A percentile compares a stretch with the other conserved stretches of the same genome.
Conservation (phyloP, 2,888 invertebrate species). For the Scaptomyza caliginosa region DNA sequence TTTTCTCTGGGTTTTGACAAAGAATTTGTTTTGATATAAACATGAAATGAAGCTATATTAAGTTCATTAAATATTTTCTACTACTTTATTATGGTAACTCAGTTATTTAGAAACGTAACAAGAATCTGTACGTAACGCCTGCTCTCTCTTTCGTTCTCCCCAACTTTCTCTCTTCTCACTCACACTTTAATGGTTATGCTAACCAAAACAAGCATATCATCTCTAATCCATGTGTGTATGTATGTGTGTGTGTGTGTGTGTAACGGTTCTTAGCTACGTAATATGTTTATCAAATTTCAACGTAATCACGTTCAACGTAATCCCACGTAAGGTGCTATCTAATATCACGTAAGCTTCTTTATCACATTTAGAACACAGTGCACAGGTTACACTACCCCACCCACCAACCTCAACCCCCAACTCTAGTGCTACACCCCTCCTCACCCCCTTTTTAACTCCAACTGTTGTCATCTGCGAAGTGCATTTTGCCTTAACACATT, state of each 20-base stretch:
- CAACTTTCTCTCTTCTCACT: neutral
- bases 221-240: constrained; percentile 17
- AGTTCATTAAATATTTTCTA: too few species aligned
- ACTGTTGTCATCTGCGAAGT: constrained; percentile 27
- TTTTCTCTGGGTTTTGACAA: neutral
- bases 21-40: neutral
- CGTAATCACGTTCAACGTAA: constrained; percentile 50
- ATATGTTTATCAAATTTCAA: constrained; percentile 46
- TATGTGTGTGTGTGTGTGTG: too few species aligned
- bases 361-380: constrained; percentile 31
- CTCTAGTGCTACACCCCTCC: neutral
- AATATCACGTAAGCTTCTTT: constrained; percentile 69
- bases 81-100: too few species aligned
- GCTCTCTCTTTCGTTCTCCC: neutral
- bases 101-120: too few species aligned
- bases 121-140: neutral
- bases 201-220: constrained; percentile 1
- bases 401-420: neutral
- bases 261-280: constrained; percentile 37
- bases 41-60: too few species aligned
- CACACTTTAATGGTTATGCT: neutral
- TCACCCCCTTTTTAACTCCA: neutral
- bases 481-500: constrained; percentile 45
- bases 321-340: constrained; percentile 63
- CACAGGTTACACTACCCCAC: neutral